These are phyloP conservation scores for Gymnocheta viridis DNA, from an alignment of 2,888 invertebrate species.

Conservation along the genomic window DNA sequence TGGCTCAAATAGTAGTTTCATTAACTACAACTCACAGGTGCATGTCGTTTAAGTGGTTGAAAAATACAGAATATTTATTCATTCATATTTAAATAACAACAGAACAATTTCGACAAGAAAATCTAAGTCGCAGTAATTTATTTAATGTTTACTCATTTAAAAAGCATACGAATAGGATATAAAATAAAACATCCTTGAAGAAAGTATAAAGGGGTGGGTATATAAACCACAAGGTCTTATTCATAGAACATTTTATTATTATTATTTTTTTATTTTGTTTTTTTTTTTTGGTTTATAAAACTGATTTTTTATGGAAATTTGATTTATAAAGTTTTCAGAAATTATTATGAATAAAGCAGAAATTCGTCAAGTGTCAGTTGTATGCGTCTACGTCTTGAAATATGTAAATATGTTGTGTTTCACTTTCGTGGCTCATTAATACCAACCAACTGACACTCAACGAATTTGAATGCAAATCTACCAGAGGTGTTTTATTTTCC, in stretches of 20 bases:
- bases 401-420: slow-evolving; percentile 33
- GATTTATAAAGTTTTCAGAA: too few species aligned
- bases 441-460: background rate
- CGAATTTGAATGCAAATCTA: background rate
- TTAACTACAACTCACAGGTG: too few species aligned
- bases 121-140: slow-evolving; percentile 12
- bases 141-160: slow-evolving; percentile 3
- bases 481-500: background rate
- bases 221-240: too few species aligned
- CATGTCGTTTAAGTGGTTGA: too few species aligned
- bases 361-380: background rate
- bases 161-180: background rate
- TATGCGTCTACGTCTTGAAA: background rate
- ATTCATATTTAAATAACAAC: slow-evolving; percentile 6
- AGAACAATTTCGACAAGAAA: background rate
- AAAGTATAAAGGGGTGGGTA: too few species aligned
- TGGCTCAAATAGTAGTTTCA: too few species aligned
- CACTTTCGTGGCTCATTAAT: background rate
- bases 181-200: slow-evolving; percentile 10
- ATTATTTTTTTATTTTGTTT: too few species aligned
- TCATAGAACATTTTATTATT: too few species aligned
- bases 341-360: too few species aligned
- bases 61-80: slow-evolving; percentile 24
- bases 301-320: too few species aligned
- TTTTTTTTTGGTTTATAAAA: too few species aligned